These are phyloP conservation scores for Lissonota sp. DNA, from an alignment of 2,888 invertebrate genomes.

Conservation along the genomic window DNA sequence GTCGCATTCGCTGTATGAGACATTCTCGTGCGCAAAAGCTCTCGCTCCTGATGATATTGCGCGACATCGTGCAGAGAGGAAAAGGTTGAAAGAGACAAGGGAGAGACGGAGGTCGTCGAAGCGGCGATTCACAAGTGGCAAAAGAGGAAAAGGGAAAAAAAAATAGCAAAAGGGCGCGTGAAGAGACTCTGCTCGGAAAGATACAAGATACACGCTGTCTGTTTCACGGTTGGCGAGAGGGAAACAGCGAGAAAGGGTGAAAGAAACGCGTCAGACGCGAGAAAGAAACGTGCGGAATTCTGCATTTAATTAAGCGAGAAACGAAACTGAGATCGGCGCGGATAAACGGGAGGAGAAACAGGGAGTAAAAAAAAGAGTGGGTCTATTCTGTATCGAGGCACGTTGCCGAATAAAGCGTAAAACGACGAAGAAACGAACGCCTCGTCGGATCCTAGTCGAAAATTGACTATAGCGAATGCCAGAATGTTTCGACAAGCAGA, in stretches of 20 bases:
- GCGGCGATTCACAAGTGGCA: constrained; percentile 29
- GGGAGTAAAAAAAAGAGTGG: neutral
- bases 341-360: constrained; percentile 35
- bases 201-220: constrained; percentile 47
- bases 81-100: constrained; percentile 13
- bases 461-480: too few species aligned
- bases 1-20: constrained; percentile 22
- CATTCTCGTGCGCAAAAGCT: constrained; percentile 32
- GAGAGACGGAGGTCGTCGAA: constrained; percentile 64
- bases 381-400: constrained; percentile 58
- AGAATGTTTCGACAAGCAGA: too few species aligned
- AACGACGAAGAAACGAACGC: constrained; percentile 19
- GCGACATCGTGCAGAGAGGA: neutral
- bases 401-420: constrained; percentile 46
- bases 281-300: constrained; percentile 77
- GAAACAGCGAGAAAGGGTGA: neutral
- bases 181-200: constrained; percentile 59
- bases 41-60: constrained; percentile 35
- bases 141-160: constrained; percentile 24
- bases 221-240: neutral
- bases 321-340: constrained; percentile 68
- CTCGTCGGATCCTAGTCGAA: constrained; percentile 28
- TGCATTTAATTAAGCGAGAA: constrained; percentile 78
- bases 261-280: constrained; percentile 50
- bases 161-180: constrained; percentile 66